Percentiles rank a stretch among this genome's conserved stretches.
Evolutionary conservation across 2,797 vertebrate genomes (phyloP).

Genomic region (Numenius phaeopus): DNA sequence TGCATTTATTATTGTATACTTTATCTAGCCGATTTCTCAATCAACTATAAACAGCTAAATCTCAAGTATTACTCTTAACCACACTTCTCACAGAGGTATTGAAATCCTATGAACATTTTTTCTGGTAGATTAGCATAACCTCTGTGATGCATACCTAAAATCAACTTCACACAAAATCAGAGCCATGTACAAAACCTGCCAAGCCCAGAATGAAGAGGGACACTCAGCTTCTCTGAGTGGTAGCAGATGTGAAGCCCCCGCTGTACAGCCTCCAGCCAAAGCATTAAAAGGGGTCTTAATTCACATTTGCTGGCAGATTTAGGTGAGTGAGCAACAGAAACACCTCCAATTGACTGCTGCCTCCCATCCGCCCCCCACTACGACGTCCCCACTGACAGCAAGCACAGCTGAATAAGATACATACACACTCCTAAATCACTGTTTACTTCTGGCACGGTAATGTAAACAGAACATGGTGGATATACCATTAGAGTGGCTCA

Average conservation of each 20-base stretch:
- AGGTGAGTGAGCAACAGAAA: not conserved
- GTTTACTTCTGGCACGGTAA: not conserved
- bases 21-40: not conserved
- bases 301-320: conserved; percentile 20
- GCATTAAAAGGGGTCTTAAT: conserved; percentile 17
- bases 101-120: not conserved
- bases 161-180: not conserved
- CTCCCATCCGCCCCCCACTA: not conserved
- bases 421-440: not conserved
- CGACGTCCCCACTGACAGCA: not conserved
- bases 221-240: not conserved
- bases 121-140: not conserved
- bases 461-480: not conserved
- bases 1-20: not conserved
- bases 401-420: not conserved
- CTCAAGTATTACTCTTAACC: not conserved
- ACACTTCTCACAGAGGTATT: not conserved
- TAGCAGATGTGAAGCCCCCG: conserved; percentile 35
- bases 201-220: not conserved
- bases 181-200: not conserved
- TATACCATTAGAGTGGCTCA: not conserved
- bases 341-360: not conserved
- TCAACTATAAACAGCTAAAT: not conserved
- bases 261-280: not conserved
- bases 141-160: not conserved